These are phyloP conservation scores for Macrochelys suwanniensis DNA, from an alignment of 2,797 vertebrate species.

Conservation along the genomic window DNA sequence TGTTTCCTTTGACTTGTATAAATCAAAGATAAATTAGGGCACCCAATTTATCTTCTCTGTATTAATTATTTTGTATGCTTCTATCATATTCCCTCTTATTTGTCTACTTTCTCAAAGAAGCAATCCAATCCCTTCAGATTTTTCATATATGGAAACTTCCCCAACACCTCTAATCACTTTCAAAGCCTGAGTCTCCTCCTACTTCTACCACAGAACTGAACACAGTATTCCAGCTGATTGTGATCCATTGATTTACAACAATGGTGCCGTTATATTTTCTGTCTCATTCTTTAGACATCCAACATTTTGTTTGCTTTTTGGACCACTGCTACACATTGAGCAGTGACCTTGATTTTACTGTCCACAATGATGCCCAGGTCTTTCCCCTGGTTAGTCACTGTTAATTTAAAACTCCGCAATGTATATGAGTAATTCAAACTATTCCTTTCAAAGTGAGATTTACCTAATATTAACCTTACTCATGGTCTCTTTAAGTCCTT, in stretches of 20 bases:
- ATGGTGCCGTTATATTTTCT: not conserved
- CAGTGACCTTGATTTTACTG: conserved; percentile 3
- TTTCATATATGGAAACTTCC: not conserved
- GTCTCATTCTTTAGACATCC: not conserved
- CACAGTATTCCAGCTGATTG: too few species aligned
- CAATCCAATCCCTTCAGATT: not conserved
- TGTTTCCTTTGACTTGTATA: not conserved
- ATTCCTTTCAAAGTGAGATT: conserved; percentile 11
- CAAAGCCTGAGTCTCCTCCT: not conserved
- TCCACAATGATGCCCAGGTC: not conserved
- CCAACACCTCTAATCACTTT: not conserved
- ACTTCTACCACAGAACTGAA: not conserved
- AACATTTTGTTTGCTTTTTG: conserved; percentile 13
- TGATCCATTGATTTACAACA: not conserved
- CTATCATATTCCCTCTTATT: not conserved
- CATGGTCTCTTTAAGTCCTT: not conserved
- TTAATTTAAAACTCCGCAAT: not conserved
- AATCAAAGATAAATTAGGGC: not conserved
- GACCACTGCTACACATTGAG: not conserved
- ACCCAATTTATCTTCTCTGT: not conserved
- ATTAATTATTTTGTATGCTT: too few species aligned
- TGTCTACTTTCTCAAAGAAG: not conserved
- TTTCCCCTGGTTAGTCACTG: not conserved
- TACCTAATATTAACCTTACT: not conserved
- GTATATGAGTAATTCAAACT: not conserved